Evolutionary conservation across 35 echinoderm and acorn worm genomes (phyloP).

Genomic region (Amphiura filiformis): DNA sequence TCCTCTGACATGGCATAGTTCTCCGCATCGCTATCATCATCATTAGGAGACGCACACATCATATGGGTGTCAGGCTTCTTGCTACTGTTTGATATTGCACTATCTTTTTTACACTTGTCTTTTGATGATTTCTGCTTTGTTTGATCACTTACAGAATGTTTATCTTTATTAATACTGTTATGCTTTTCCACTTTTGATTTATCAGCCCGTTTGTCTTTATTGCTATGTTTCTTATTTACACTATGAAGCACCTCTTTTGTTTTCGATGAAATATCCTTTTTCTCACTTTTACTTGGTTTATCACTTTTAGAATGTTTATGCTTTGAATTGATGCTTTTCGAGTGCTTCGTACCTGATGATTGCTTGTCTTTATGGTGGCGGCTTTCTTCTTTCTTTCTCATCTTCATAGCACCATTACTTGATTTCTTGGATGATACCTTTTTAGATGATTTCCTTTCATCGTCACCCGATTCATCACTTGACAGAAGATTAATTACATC

Average conservation of each 20-base stretch:
- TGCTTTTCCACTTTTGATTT: neutral
- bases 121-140: neutral
- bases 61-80: no score
- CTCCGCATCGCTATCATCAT: neutral
- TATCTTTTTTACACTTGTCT: neutral
- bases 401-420: no score
- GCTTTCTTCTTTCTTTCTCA: no score
- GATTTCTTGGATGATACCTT: neutral
- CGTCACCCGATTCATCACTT: neutral
- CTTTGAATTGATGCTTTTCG: no score
- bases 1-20: neutral
- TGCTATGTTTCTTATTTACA: neutral
- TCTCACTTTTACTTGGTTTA: neutral
- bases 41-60: neutral
- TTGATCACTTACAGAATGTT: neutral
- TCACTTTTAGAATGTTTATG: no score
- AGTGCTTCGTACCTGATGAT: no score
- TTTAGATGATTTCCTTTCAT: neutral
- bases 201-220: neutral
- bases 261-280: neutral
- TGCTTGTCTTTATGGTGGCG: no score
- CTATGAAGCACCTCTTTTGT: neutral
- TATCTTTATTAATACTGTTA: neutral
- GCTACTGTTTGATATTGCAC: neutral
- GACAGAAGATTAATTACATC: conserved; percentile 7